Conservation (phyloP, 2,113 vertebrate species). For the Pseudopodoces humilis region DNA sequence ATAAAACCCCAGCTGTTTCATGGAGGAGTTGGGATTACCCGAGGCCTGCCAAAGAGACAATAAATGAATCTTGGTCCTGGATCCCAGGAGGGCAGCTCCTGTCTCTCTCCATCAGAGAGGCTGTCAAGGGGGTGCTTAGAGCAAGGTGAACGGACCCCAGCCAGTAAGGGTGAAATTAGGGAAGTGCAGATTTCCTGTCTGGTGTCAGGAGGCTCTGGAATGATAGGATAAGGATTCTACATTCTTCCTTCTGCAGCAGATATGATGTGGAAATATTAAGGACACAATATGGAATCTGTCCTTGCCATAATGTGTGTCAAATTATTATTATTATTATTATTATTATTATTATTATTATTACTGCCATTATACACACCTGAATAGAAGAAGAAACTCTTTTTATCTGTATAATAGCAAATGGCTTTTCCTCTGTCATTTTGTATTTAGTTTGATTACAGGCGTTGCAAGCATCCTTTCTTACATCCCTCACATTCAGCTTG, state of each 20-base stretch:
- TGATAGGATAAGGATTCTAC: not conserved
- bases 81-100: not conserved
- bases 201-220: not conserved
- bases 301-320: not conserved
- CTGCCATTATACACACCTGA: not conserved
- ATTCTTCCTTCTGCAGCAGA: not conserved
- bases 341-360: constrained; percentile 7
- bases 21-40: not conserved
- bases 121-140: not conserved
- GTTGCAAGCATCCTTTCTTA: not conserved
- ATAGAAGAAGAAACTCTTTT: not conserved
- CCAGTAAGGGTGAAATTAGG: not conserved
- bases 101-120: not conserved
- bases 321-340: constrained; percentile 5
- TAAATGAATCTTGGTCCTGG: not conserved
- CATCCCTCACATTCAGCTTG: not conserved
- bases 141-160: not conserved
- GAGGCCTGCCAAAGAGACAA: not conserved
- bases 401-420: not conserved
- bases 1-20: not conserved
- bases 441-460: constrained; percentile 19
- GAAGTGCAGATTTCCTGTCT: not conserved
- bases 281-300: not conserved
- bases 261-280: not conserved
- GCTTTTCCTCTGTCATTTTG: constrained; percentile 14